Evolutionary conservation across 2,888 invertebrate species (phyloP).

Genomic region (Odontomyia ornata): DNA sequence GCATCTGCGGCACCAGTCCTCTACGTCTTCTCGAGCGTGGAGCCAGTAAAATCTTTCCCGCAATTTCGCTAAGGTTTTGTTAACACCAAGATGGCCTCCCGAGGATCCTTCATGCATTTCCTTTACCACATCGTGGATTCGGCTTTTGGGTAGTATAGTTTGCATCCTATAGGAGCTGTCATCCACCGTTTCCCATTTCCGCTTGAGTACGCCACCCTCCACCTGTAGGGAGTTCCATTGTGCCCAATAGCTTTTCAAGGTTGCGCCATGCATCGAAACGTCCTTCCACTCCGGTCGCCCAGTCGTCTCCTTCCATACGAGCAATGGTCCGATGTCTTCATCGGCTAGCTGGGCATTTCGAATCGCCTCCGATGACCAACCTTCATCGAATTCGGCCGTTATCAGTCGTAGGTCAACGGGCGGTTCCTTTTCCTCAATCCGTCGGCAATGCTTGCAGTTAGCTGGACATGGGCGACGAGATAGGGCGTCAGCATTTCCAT

Average conservation of each 20-base stretch:
- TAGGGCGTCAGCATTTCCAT: conserved; percentile 50
- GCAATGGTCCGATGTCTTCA: not conserved
- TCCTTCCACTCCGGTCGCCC: not conserved
- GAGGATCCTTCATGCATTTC: conserved; percentile 50
- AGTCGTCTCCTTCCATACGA: not conserved
- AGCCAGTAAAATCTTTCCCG: conserved; percentile 43
- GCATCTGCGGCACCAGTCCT: conserved; percentile 30
- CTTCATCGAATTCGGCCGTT: not conserved
- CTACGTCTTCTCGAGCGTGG: conserved; percentile 23
- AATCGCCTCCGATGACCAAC: not conserved
- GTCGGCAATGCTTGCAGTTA: not conserved
- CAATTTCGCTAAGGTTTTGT: conserved; percentile 22
- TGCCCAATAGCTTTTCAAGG: not conserved
- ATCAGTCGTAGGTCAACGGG: not conserved
- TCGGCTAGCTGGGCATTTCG: not conserved
- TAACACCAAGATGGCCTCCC: conserved; percentile 52
- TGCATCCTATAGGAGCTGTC: conserved; percentile 32
- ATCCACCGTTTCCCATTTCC: conserved; percentile 18
- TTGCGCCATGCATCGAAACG: not conserved
- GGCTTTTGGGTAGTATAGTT: conserved; percentile 47
- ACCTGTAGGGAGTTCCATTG: not conserved
- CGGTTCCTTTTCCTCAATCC: not conserved
- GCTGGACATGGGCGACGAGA: conserved; percentile 51
- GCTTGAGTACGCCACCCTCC: conserved; percentile 7
- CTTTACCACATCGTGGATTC: conserved; percentile 50